These are phyloP conservation scores for Rutilus rutilus DNA, from an alignment of 2,113 vertebrate genomes.

Conservation along the genomic window DNA sequence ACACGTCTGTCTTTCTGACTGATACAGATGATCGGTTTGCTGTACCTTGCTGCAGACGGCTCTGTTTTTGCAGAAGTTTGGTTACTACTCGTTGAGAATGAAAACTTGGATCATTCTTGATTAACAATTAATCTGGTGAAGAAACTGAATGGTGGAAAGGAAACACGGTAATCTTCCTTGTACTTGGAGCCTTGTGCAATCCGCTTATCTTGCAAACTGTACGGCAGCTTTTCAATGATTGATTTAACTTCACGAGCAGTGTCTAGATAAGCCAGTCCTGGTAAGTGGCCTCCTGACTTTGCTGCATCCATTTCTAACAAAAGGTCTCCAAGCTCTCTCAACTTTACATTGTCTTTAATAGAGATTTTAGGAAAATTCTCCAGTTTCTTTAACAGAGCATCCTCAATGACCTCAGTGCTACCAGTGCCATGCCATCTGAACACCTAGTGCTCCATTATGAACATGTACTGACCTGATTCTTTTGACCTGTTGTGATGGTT, in stretches of 20 bases:
- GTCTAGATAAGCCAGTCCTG: not conserved
- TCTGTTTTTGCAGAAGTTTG: no score
- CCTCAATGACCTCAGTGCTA: not conserved
- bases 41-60: no score
- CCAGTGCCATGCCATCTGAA: slow-evolving; percentile 17
- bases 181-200: slow-evolving; percentile 26
- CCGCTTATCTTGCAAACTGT: slow-evolving; percentile 11
- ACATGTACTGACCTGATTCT: slow-evolving; percentile 26
- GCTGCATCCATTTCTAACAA: slow-evolving; percentile 19
- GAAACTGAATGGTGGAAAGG: slow-evolving; percentile 41
- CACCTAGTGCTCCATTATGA: not conserved
- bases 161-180: slow-evolving; percentile 31
- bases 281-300: slow-evolving; percentile 13
- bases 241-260: not conserved
- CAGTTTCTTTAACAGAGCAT: slow-evolving; percentile 27
- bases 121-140: no score
- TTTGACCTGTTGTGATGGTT: slow-evolving; percentile 4
- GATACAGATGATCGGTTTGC: no score
- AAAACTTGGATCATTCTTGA: no score
- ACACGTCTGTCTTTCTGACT: no score
- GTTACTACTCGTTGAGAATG: no score
- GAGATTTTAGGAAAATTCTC: slow-evolving; percentile 29
- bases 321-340: slow-evolving; percentile 23
- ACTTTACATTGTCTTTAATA: slow-evolving; percentile 5
- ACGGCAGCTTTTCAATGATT: slow-evolving; percentile 31